Base-by-base conservation (phyloP, 2,888 invertebrate genomes). In the Penaeus monodon region DNA sequence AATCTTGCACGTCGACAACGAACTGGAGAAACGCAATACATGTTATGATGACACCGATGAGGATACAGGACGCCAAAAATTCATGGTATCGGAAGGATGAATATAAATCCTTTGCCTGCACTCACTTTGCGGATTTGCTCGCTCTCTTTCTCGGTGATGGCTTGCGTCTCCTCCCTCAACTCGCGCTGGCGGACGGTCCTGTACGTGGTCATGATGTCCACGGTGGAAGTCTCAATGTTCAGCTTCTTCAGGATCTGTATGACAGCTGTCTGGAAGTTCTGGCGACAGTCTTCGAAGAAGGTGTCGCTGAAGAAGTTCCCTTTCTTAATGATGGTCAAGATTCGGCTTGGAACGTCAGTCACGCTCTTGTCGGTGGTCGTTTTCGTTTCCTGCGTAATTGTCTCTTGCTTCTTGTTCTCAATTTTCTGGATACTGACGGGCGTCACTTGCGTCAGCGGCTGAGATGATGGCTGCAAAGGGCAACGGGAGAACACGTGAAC, bases 1-100 rank as follows among this genome's bases (percentile, higher is more conserved):
- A 85, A 57, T 85, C 85, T 27, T 85, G 68, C 27, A 81, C 85
- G 74, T 85, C 85, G 64, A 85, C 38, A 80, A 81, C 66, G 10
- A 85, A 63, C 85, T 85, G 80, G 57, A 20, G 29, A 65, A 38
- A 22, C 24, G 27, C 20, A 44, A 68, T 8, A 10, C n/a, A 27
- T 68, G n/a, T 17, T 68, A 27, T 68, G 10, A n/a, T 68, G 10
- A 10, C 6, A 44, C 6, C 44, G 44, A 44, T 10, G 44, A 1
- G 44, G 44, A 44, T 44, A 44, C 44, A 44, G 44, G 44, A 68
- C 44, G n/a, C 24, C 77, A 10, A 3, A 33, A 77, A 68, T 27
- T 27, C 68, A 24, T 24, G 44, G 24, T 68, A 68, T 27, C 68
- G 8, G 24, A 27, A 57, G 77, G n/a, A n/a, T 14, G 44, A 49